phyloP scores from a whole-genome alignment of 2,888 invertebrate species.

The Venusia cambrica region DNA sequence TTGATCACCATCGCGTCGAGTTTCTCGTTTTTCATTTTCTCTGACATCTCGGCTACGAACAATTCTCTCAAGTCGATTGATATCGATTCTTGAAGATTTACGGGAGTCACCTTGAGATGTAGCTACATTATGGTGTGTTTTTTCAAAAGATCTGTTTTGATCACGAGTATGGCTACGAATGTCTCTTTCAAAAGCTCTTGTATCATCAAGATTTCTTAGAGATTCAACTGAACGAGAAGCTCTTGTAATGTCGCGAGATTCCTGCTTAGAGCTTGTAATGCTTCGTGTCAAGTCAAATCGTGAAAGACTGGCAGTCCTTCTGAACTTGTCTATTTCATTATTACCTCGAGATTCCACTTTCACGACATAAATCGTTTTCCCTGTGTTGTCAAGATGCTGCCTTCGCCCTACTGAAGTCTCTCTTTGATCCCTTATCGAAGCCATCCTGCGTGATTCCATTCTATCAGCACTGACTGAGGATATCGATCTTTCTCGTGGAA shows the following conservation, averaged over 20 bases:
- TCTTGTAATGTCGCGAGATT: conserved; percentile 6
- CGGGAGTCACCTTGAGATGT: neutral
- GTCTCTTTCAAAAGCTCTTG: conserved; percentile 4
- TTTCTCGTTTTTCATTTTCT: conserved; percentile 12
- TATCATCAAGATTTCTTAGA: conserved; percentile 14
- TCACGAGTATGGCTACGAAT: conserved; percentile 5
- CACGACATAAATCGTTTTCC: too few species aligned
- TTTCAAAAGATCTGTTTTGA: conserved; percentile 1
- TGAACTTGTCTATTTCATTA: conserved; percentile 11
- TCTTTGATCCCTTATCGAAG: neutral
- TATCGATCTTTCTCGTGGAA: too few species aligned
- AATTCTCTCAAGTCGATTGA: conserved; percentile 4
- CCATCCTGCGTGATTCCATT: conserved; percentile 1
- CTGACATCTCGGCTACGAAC: conserved; percentile 4
- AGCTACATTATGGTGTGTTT: neutral
- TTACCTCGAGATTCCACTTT: conserved; percentile 1
- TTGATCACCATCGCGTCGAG: conserved; percentile 6
- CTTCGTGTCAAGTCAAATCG: conserved; percentile 9
- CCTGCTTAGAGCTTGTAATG: conserved; percentile 10
- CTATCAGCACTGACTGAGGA: neutral
- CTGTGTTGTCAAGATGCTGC: too few species aligned
- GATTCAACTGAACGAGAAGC: conserved; percentile 6
- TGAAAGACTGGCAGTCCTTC: conserved; percentile 5
- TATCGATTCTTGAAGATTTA: neutral
- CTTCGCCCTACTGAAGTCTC: conserved; percentile 3